phyloP scores from a whole-genome alignment of 2,888 invertebrate genomes.

The Poecilobothrus nobilitatus region DNA sequence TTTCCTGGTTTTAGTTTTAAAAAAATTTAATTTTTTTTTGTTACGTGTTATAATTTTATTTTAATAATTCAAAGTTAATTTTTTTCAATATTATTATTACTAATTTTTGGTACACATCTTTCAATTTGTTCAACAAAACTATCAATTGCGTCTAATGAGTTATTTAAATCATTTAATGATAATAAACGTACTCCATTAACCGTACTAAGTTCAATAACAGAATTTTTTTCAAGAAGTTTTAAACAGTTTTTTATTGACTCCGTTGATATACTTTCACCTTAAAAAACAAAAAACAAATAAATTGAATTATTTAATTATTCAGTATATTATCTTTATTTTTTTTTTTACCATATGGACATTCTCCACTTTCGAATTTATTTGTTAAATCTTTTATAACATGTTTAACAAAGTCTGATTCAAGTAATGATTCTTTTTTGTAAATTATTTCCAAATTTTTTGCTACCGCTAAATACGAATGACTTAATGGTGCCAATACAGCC shows the following conservation, averaged over 20 bases:
- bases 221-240: slow-evolving; percentile 72
- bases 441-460: slow-evolving; percentile 48
- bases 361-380: slow-evolving; percentile 51
- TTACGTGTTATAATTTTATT: neutral
- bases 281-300: slow-evolving; percentile 27
- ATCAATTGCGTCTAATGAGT: slow-evolving; percentile 39
- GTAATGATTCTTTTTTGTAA: slow-evolving; percentile 45
- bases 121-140: slow-evolving; percentile 37
- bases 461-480: slow-evolving; percentile 65
- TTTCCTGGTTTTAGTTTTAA: neutral
- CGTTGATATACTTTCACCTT: slow-evolving; percentile 81
- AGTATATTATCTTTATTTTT: slow-evolving; percentile 11
- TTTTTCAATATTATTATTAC: slow-evolving; percentile 2
- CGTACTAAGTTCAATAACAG: slow-evolving; percentile 56
- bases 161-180: slow-evolving; percentile 43
- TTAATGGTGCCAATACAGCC: slow-evolving; percentile 58
- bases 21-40: neutral
- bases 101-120: slow-evolving; percentile 33
- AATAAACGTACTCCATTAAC: slow-evolving; percentile 43
- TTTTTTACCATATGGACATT: slow-evolving; percentile 55
- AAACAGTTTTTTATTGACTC: slow-evolving; percentile 80
- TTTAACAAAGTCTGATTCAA: slow-evolving; percentile 60
- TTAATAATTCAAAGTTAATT: neutral
- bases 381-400: slow-evolving; percentile 58
- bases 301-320: neutral